These are phyloP conservation scores for Phenganax marumi DNA, from an alignment of 92 coral and sea anemone species.

Conservation along the genomic window DNA sequence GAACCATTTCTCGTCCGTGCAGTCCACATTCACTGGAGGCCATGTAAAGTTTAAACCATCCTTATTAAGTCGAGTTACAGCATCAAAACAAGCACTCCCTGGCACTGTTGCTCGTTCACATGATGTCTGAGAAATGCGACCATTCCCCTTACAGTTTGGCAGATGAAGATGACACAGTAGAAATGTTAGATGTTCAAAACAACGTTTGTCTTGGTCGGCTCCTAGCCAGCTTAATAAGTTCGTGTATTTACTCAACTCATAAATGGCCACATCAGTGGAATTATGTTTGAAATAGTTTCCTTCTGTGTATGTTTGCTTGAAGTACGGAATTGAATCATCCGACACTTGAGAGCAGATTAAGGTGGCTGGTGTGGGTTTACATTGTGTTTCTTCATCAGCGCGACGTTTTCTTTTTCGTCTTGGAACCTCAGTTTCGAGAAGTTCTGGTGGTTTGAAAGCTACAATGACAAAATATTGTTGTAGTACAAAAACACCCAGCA, in stretches of 20 bases:
- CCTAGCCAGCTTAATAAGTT: constrained; percentile 1
- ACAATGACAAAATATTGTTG: no score
- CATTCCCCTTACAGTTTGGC: background rate
- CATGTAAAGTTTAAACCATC: background rate
- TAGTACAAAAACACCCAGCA: no score
- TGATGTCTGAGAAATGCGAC: background rate
- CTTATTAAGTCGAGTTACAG: background rate
- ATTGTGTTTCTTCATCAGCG: no score
- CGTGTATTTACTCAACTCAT: constrained; percentile 22
- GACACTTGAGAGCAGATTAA: background rate
- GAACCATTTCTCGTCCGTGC: background rate
- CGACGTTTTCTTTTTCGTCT: no score
- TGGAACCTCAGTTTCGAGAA: no score
- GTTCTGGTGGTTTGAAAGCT: no score
- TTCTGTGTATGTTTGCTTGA: background rate
- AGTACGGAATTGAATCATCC: background rate
- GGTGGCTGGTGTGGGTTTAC: background rate
- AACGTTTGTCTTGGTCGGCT: background rate
- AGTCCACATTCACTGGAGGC: constrained; percentile 11
- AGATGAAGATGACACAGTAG: background rate
- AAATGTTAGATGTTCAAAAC: background rate
- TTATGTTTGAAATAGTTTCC: constrained; percentile 23
- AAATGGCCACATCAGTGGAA: constrained; percentile 16
- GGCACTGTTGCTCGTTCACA: background rate
- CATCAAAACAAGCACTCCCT: background rate